Evolutionary conservation across 2,888 invertebrate genomes (phyloP).

Genomic region (Eupithecia subfuscata): DNA sequence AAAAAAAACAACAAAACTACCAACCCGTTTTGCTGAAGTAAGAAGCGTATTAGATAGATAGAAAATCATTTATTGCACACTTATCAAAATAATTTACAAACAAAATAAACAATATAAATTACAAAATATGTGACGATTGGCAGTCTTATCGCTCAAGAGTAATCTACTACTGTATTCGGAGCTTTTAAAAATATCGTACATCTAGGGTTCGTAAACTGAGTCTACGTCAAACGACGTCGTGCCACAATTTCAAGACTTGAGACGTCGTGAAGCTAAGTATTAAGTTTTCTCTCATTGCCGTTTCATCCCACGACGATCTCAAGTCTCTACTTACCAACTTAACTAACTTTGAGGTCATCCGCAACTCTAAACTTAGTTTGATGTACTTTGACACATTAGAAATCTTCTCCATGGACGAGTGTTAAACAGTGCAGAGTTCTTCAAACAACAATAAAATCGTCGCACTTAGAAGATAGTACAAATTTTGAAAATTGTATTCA

Average conservation of each 20-base stretch:
- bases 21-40: no score
- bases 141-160: no score
- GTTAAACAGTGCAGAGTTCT: background rate
- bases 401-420: background rate
- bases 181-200: no score
- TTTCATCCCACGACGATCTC: slow-evolving; percentile 7
- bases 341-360: slow-evolving; percentile 20
- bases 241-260: background rate
- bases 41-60: no score
- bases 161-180: no score
- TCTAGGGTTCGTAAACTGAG: no score
- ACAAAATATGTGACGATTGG: no score
- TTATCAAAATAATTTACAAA: no score
- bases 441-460: background rate
- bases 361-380: slow-evolving; percentile 9
- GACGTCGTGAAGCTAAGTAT: slow-evolving; percentile 19
- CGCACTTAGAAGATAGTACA: background rate
- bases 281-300: slow-evolving; percentile 15
- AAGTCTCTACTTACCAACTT: slow-evolving; percentile 1
- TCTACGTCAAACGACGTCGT: background rate
- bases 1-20: no score
- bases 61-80: no score
- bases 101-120: no score
- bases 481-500: background rate
- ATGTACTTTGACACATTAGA: background rate